A percentile compares a stretch with the other conserved stretches of the same genome.
These are phyloP conservation scores for Xanthostigma xanthostigma DNA, from an alignment of 2,888 invertebrate genomes.

Conservation along the genomic window DNA sequence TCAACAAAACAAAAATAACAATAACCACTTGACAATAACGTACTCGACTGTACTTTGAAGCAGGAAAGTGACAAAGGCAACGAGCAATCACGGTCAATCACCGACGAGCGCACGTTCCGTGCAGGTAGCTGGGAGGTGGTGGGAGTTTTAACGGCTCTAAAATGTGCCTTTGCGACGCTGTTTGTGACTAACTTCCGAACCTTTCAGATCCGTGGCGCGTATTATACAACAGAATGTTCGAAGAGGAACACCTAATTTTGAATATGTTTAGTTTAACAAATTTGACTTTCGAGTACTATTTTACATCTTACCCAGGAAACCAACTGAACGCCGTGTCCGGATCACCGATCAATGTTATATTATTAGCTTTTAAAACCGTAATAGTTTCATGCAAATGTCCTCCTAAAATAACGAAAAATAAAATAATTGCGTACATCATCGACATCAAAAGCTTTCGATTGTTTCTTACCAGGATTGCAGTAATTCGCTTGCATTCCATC, in stretches of 20 bases:
- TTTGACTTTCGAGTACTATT: neutral
- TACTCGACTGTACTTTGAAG: too few relatives aligned
- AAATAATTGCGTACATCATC: neutral
- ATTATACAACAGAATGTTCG: too few relatives aligned
- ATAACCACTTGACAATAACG: too few relatives aligned
- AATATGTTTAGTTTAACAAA: neutral
- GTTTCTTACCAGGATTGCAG: constrained; percentile 48
- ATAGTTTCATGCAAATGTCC: constrained; percentile 71
- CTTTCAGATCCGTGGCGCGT: too few relatives aligned
- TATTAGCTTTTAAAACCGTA: constrained; percentile 42
- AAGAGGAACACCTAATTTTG: neutral
- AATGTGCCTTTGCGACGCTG: too few relatives aligned
- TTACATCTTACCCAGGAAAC: constrained; percentile 59
- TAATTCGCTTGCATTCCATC: constrained; percentile 69
- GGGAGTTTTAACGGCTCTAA: too few relatives aligned
- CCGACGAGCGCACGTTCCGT: too few relatives aligned
- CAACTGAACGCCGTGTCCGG: constrained; percentile 63
- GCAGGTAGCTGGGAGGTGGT: too few relatives aligned
- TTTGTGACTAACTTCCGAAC: too few relatives aligned
- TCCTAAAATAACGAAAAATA: constrained; percentile 19
- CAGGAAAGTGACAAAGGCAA: too few relatives aligned
- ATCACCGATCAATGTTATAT: constrained; percentile 33
- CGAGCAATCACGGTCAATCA: too few relatives aligned
- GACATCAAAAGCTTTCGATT: neutral
- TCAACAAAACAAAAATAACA: too few relatives aligned